A percentile compares a stretch with the other conserved stretches of the same genome.
Conservation (phyloP, 2,113 vertebrate species). For the cattle (Bos taurus) region DNA sequence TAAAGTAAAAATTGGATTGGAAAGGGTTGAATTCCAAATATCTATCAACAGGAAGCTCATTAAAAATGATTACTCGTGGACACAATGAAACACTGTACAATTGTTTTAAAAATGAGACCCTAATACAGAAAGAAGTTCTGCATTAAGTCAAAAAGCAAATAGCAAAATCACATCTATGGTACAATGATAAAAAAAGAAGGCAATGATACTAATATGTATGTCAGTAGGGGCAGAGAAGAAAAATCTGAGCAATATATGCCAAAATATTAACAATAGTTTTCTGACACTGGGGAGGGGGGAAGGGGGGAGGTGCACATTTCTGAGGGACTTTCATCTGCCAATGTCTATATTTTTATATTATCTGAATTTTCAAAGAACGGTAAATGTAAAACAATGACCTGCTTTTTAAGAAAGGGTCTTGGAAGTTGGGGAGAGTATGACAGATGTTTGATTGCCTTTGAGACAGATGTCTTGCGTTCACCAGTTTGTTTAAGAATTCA, state of each 20-base stretch:
- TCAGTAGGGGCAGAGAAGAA: background rate
- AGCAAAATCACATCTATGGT: background rate
- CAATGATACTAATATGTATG: background rate
- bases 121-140: background rate
- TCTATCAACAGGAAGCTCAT: background rate
- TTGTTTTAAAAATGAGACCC: background rate
- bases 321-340: background rate
- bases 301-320: background rate
- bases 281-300: background rate
- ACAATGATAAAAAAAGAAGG: background rate
- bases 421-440: constrained; percentile 61
- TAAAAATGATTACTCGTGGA: background rate
- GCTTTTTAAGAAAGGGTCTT: constrained; percentile 62
- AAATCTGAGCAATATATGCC: background rate
- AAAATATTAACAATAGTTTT: background rate
- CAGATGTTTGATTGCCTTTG: constrained; percentile 83
- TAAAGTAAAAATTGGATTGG: background rate
- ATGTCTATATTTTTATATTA: background rate
- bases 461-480: constrained; percentile 81
- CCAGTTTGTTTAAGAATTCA: constrained; percentile 73
- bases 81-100: background rate
- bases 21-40: background rate
- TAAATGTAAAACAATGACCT: background rate
- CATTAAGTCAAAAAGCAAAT: background rate
- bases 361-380: background rate